Conservation (phyloP, 2,797 vertebrate species). For the Sardinella longiceps region DNA sequence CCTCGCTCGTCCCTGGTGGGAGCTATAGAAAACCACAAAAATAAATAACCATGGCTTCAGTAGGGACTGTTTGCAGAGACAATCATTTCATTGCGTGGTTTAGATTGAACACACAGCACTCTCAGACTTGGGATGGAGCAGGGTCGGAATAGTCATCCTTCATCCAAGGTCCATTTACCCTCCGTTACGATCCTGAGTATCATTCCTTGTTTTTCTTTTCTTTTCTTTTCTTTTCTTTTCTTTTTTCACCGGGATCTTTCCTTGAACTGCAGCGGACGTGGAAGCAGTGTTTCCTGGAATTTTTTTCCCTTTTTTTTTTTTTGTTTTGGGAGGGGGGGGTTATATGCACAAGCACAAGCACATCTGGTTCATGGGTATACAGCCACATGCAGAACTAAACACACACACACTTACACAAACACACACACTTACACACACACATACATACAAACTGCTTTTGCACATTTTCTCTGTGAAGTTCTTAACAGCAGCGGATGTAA, state of each 20-base stretch:
- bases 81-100: constrained; percentile 41
- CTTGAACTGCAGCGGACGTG: neutral
- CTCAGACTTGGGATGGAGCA: constrained; percentile 17
- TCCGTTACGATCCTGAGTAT: too few species aligned
- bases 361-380: constrained; percentile 40
- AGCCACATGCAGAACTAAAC: constrained; percentile 42
- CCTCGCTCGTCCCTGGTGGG: neutral
- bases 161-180: constrained; percentile 31
- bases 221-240: constrained; percentile 23
- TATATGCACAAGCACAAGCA: constrained; percentile 30
- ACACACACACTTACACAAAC: constrained; percentile 13
- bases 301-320: too few species aligned
- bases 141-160: constrained; percentile 18
- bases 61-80: constrained; percentile 42
- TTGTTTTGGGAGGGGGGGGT: too few species aligned
- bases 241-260: constrained; percentile 43
- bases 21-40: neutral
- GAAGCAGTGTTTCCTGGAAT: neutral
- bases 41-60: constrained; percentile 36
- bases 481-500: constrained; percentile 50
- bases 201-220: constrained; percentile 35
- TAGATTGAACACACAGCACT: constrained; percentile 12
- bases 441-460: constrained; percentile 50
- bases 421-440: neutral
- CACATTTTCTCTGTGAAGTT: constrained; percentile 51